These are phyloP conservation scores for Donacobius atricapilla DNA, from an alignment of 2,113 vertebrate species.

Conservation along the genomic window DNA sequence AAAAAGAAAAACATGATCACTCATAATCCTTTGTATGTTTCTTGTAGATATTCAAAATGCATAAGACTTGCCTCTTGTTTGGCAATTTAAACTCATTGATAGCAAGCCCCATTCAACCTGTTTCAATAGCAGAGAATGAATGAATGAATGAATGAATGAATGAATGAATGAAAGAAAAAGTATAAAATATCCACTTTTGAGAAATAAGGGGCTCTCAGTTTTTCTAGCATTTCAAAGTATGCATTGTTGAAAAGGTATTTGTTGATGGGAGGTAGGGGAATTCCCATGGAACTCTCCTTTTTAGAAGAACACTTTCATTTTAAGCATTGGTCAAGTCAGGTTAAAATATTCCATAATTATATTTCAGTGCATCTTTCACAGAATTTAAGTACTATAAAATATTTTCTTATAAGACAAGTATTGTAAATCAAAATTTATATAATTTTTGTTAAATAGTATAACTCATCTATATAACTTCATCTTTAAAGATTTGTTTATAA, in stretches of 20 bases:
- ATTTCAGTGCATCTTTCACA: neutral
- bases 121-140: neutral
- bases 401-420: neutral
- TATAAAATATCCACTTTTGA: neutral
- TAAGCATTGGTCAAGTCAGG: neutral
- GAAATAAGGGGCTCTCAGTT: neutral
- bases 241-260: neutral
- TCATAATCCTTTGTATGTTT: neutral
- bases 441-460: neutral
- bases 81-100: neutral
- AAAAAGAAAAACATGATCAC: neutral
- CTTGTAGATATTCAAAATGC: slow-evolving; percentile 30
- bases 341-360: neutral
- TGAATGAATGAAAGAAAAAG: neutral
- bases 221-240: neutral
- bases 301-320: neutral
- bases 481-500: neutral
- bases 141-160: neutral
- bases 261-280: neutral
- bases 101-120: neutral
- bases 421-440: rapidly evolving
- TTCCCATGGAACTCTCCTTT: neutral
- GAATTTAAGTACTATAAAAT: neutral
- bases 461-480: neutral
- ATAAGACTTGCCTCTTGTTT: neutral